These are phyloP conservation scores for Hemitrygon akajei DNA, from an alignment of 2,797 vertebrate genomes.

Conservation along the genomic window DNA sequence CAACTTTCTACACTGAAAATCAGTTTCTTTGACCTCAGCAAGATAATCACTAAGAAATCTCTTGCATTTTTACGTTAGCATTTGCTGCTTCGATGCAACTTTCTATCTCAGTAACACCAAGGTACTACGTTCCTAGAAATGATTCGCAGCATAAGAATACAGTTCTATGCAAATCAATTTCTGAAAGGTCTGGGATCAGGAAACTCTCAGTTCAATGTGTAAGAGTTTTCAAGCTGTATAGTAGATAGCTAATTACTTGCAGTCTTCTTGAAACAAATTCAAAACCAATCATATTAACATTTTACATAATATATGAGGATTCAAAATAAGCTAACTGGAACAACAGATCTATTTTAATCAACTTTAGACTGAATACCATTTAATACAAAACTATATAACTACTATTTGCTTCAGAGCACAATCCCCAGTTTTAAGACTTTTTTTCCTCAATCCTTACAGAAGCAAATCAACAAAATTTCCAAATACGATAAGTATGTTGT, in stretches of 20 bases:
- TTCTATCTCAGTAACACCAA: not conserved
- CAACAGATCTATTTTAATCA: not conserved
- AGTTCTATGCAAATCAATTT: not conserved
- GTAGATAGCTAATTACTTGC: not conserved
- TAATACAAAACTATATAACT: not conserved
- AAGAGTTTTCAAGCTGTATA: not conserved
- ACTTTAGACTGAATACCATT: not conserved
- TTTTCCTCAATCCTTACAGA: not conserved
- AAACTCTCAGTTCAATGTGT: not conserved
- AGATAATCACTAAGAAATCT: not conserved
- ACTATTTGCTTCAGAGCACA: not conserved
- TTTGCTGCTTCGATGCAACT: not conserved
- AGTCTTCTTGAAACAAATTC: not conserved
- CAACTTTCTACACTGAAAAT: not conserved
- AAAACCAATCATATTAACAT: not conserved
- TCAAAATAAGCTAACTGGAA: not conserved
- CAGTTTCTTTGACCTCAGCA: not conserved
- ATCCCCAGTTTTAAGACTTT: not conserved
- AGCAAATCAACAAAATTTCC: not conserved
- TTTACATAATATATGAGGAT: not conserved
- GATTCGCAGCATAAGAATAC: not conserved
- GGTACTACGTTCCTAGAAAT: not conserved
- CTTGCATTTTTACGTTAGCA: not conserved
- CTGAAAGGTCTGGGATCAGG: not conserved
- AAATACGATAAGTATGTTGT: not conserved